These are phyloP conservation scores for Hedya salicella DNA, from an alignment of 2,888 invertebrate genomes.

Conservation along the genomic window DNA sequence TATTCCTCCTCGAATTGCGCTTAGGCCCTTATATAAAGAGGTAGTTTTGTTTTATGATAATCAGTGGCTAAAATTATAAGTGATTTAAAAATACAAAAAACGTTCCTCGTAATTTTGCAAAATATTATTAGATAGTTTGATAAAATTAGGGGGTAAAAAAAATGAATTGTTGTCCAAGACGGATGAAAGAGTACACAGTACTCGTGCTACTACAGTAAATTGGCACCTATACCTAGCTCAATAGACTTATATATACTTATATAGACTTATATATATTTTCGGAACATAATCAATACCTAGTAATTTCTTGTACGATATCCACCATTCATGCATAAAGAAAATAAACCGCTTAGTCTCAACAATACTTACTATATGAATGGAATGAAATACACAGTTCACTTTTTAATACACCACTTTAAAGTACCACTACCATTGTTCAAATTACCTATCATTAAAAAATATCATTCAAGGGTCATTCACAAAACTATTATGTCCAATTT, in stretches of 20 bases:
- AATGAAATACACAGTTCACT: constrained; percentile 16
- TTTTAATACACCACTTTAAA: neutral
- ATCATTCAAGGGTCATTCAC: neutral
- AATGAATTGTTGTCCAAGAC: too few relatives aligned
- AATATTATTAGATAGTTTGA: too few relatives aligned
- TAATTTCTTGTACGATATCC: neutral
- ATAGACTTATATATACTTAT: constrained; percentile 1
- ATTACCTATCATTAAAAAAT: neutral
- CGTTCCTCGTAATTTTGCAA: too few relatives aligned
- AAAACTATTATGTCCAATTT: neutral
- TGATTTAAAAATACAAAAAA: too few relatives aligned
- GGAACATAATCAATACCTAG: constrained; percentile 3
- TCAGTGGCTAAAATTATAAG: too few relatives aligned
- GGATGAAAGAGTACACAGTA: constrained; percentile 43
- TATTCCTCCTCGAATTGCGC: too few relatives aligned
- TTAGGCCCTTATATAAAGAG: too few relatives aligned
- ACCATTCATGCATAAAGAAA: neutral
- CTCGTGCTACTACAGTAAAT: constrained; percentile 2
- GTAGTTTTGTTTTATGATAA: too few relatives aligned
- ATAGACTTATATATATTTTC: too few relatives aligned
- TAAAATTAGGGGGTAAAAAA: too few relatives aligned
- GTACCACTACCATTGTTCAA: neutral
- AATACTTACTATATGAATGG: neutral
- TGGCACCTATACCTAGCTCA: constrained; percentile 13
- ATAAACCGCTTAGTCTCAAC: constrained; percentile 5